Base-by-base conservation (phyloP, 2,888 invertebrate species). In the Drosophila quinaria region DNA sequence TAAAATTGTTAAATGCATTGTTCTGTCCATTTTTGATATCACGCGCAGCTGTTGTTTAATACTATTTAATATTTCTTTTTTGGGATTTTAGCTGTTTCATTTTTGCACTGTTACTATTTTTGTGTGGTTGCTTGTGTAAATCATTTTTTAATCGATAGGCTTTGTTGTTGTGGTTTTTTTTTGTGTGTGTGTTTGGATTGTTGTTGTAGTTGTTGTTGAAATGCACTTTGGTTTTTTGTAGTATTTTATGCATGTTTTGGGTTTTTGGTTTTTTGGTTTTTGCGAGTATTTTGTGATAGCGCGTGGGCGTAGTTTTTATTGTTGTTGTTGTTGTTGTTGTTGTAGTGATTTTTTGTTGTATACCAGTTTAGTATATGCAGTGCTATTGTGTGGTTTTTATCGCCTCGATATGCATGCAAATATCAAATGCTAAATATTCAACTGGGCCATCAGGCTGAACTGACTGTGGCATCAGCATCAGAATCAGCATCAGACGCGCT, bases 401-500 rank as follows among this genome's bases (percentile, higher is more conserved):
- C 66, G 80, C 66, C 50, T 61, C 60, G 79, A 81, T 79, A 70
- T 69, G 83, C 89, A 83, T 88, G 89, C 89, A 82, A 88, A 88
- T 88, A 70, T 55, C 25, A 69, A 66, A 80, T 58, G 74, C 80
- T 83, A 73, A 80, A 80, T 68, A 82, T 72, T 80, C 80, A 78
- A 79, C 77, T 64, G 70, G 75, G 80, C 79, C 79, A 78, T 74
- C 63, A 71, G 66, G 64, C 77, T 69, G 80, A 25, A 68, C 84
- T 55, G 55, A 42, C 33, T 55, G 42, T 55, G 55, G 66, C 25
- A 25, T 25, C 25, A 25, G 76, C 89, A 87, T 64, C 89, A 78
- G 87, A 89, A 69, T 64, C 80, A 81, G 76, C 89, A 87, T 64
- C 89, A 79, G 87, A 89, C 85, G 85, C 85, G 87, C 73, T 84